A percentile compares a stretch with the other conserved stretches of the same genome.
phyloP scores from a whole-genome alignment of 2,797 vertebrate genomes.

The Dicrostonyx torquatus region DNA sequence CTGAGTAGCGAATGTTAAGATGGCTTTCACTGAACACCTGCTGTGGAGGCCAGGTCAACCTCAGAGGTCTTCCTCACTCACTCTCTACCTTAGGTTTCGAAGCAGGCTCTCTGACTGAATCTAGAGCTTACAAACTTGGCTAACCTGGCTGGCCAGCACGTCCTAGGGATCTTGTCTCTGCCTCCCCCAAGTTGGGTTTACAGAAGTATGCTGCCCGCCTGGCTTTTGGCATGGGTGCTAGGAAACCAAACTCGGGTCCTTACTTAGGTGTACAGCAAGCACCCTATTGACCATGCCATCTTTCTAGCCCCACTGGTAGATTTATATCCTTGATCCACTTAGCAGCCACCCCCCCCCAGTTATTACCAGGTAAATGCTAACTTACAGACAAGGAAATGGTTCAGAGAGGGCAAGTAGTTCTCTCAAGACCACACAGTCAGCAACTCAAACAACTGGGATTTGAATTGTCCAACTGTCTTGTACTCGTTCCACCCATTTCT shows the following conservation, averaged over 20 bases:
- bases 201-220: background rate
- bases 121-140: background rate
- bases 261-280: background rate
- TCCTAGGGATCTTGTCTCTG: background rate
- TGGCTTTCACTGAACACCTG: background rate
- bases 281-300: background rate
- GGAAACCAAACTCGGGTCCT: background rate
- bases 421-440: background rate
- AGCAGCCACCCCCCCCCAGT: background rate
- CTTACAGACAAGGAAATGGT: slow-evolving; percentile 20
- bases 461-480: slow-evolving; percentile 3
- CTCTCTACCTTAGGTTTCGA: background rate
- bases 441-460: background rate
- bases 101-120: background rate
- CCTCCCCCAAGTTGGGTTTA: background rate
- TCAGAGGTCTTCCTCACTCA: background rate
- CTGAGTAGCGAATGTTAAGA: background rate
- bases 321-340: background rate
- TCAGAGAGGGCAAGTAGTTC: slow-evolving; percentile 37
- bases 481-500: slow-evolving; percentile 11
- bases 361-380: slow-evolving; percentile 1
- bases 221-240: background rate
- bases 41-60: background rate
- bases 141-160: background rate
- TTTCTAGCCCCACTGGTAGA: background rate